Percentiles rank a stretch among this genome's conserved stretches.
These are phyloP conservation scores for Lasioglossum baleicum DNA, from an alignment of 1,140 invertebrate genomes.

Conservation along the genomic window DNA sequence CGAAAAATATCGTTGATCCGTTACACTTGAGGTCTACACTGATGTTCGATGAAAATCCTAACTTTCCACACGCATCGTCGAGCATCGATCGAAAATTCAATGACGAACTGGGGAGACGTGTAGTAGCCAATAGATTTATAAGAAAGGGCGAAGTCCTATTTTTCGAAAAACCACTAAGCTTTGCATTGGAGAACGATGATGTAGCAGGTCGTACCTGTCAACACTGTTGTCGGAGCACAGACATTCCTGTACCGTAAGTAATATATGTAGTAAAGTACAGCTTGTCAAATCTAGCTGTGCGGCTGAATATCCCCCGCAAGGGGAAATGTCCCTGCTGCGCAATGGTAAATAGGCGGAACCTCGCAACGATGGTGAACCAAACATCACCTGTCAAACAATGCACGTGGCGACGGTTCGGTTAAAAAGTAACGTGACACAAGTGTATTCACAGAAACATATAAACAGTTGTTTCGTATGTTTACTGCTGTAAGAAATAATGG, in stretches of 20 bases:
- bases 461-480: no score
- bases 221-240: slow-evolving; percentile 81
- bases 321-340: no score
- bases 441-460: no score
- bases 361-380: no score
- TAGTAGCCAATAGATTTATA: slow-evolving; percentile 81
- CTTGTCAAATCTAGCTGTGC: no score
- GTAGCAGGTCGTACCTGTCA: slow-evolving; percentile 77
- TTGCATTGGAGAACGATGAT: slow-evolving; percentile 80
- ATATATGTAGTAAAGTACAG: neutral
- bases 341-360: no score
- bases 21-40: slow-evolving; percentile 41
- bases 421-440: no score
- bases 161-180: slow-evolving; percentile 86
- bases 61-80: no score
- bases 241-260: slow-evolving; percentile 79
- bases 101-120: slow-evolving; percentile 79
- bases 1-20: slow-evolving; percentile 4
- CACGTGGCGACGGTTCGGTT: no score
- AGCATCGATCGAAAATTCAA: slow-evolving; percentile 69
- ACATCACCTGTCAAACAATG: no score
- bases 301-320: no score
- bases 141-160: slow-evolving; percentile 84
- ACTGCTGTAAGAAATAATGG: no score
- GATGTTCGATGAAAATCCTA: slow-evolving; percentile 69